Evolutionary conservation across 2,888 invertebrate genomes (phyloP).

Genomic region (Rhimphoctona megacephalus): DNA sequence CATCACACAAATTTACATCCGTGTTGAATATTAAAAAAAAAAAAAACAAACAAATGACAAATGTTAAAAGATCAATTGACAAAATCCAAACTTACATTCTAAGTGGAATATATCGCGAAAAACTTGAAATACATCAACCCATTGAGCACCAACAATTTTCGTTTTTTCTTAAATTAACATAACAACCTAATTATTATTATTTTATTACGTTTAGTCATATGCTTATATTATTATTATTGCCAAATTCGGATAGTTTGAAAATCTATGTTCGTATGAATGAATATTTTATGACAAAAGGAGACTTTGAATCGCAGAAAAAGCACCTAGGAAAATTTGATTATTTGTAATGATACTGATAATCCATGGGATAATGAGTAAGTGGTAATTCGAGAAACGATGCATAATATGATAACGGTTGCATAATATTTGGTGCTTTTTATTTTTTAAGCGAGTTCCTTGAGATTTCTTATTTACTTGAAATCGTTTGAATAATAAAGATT

Average conservation of each 20-base stretch:
- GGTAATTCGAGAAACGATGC: neutral
- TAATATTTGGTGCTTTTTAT: too few relatives aligned
- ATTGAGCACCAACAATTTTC: neutral
- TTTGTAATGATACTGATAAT: neutral
- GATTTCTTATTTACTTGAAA: too few relatives aligned
- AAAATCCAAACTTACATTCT: neutral
- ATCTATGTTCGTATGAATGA: neutral
- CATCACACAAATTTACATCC: conserved; percentile 3
- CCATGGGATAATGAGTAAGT: neutral
- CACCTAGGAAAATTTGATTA: too few relatives aligned
- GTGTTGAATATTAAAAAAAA: neutral
- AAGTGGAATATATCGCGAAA: neutral
- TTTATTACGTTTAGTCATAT: neutral
- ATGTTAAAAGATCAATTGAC: neutral
- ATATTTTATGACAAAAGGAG: neutral
- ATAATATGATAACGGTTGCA: too few relatives aligned
- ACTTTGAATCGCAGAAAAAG: neutral
- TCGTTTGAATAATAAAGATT: too few relatives aligned
- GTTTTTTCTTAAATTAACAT: neutral
- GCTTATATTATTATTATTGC: neutral
- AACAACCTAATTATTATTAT: neutral
- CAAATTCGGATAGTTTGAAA: neutral
- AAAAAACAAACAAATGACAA: neutral
- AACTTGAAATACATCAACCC: conserved; percentile 5
- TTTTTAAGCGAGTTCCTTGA: too few relatives aligned